Percentiles rank a stretch among this genome's conserved stretches.
Conservation (phyloP, 2,888 invertebrate species). For the Alitta virens region DNA sequence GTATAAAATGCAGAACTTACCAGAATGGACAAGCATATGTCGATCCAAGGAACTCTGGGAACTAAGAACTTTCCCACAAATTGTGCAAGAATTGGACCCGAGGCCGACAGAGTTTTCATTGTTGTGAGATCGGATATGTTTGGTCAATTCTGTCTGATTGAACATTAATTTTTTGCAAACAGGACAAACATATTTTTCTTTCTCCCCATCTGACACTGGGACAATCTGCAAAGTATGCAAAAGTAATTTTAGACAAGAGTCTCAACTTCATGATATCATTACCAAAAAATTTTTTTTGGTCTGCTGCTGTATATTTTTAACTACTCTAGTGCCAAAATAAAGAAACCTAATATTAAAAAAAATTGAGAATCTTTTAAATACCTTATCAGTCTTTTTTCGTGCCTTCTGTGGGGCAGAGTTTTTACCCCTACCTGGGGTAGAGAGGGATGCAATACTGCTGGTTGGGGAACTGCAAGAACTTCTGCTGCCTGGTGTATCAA, state of each 20-base stretch:
- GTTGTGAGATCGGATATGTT: slow-evolving; percentile 65
- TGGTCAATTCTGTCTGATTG: slow-evolving; percentile 69
- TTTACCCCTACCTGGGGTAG: neutral
- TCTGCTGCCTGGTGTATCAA: slow-evolving; percentile 4
- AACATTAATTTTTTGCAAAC: slow-evolving; percentile 66
- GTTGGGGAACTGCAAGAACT: neutral
- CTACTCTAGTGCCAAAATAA: too few species aligned
- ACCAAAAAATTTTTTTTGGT: neutral
- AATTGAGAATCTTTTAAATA: neutral
- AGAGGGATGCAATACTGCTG: neutral
- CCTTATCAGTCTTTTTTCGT: slow-evolving; percentile 31
- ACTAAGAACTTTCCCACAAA: slow-evolving; percentile 71
- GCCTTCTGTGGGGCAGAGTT: slow-evolving; percentile 25
- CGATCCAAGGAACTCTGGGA: slow-evolving; percentile 77
- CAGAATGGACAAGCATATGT: slow-evolving; percentile 75
- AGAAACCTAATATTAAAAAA: too few species aligned
- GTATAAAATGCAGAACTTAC: too few species aligned
- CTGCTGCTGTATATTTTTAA: too few species aligned
- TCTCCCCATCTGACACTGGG: slow-evolving; percentile 42
- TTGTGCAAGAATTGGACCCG: slow-evolving; percentile 62
- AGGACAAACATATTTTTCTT: slow-evolving; percentile 63
- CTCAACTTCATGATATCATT: neutral
- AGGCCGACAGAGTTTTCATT: slow-evolving; percentile 31
- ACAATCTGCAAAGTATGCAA: slow-evolving; percentile 41
- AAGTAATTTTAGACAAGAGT: neutral